These are phyloP conservation scores for Sphaerophoria taeniata DNA, from an alignment of 2,888 invertebrate genomes.

Conservation along the genomic window DNA sequence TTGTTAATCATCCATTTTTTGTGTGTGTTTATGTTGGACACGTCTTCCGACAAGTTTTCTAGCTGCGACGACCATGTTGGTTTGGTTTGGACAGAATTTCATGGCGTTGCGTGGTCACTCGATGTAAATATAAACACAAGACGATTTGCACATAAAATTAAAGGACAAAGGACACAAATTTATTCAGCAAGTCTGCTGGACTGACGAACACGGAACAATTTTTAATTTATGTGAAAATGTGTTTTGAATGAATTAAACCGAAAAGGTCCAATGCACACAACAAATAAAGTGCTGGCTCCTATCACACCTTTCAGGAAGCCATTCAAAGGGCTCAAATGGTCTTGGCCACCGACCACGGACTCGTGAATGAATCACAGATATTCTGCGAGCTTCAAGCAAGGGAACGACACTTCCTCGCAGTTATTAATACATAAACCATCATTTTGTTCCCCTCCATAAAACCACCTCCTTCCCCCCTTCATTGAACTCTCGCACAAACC, in stretches of 20 bases:
- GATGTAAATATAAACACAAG: conserved; percentile 45
- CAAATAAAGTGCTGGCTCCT: background rate
- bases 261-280: background rate
- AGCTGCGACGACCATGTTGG: conserved; percentile 9
- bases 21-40: background rate
- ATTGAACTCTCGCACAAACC: background rate
- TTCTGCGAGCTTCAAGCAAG: background rate
- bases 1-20: conserved; percentile 31
- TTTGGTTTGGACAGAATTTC: conserved; percentile 1
- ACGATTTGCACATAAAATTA: conserved; percentile 47
- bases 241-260: conserved; percentile 34
- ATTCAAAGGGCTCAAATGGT: background rate
- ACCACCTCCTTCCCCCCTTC: too few relatives aligned
- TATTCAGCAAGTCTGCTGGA: conserved; percentile 4
- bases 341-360: background rate
- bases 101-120: conserved; percentile 44
- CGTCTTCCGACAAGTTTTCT: background rate
- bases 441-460: background rate
- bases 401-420: background rate
- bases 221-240: conserved; percentile 42
- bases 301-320: conserved; percentile 25
- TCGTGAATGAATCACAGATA: conserved; percentile 22
- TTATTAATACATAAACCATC: conserved; percentile 24
- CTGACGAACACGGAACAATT: conserved; percentile 14
- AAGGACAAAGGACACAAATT: conserved; percentile 39